These are phyloP conservation scores for Neomorphus geoffroyi DNA, from an alignment of 2,797 vertebrate genomes.

Conservation along the genomic window DNA sequence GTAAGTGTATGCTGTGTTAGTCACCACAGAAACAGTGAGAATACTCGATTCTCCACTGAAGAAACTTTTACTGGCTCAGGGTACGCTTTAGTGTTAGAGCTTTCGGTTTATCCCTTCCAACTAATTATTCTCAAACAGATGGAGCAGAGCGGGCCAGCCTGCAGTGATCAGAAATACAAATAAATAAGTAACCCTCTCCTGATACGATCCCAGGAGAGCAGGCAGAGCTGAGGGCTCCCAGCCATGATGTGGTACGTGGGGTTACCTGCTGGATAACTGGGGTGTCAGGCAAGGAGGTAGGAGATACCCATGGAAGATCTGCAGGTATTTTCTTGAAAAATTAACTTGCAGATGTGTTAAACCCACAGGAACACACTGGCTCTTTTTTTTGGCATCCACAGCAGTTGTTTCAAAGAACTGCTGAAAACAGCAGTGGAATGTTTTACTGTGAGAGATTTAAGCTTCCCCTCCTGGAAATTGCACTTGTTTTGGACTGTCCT, in stretches of 20 bases:
- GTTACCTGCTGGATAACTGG: background rate
- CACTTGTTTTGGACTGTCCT: conserved; percentile 57
- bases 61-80: conserved; percentile 41
- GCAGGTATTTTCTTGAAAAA: background rate
- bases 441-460: conserved; percentile 66
- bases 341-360: conserved; percentile 37
- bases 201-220: background rate
- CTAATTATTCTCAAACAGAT: conserved; percentile 41
- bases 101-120: conserved; percentile 35
- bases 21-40: conserved; percentile 58
- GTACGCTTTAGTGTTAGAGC: background rate
- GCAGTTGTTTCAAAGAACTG: conserved; percentile 63
- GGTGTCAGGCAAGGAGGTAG: background rate
- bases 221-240: background rate
- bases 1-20: conserved; percentile 52
- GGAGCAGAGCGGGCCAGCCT: background rate
- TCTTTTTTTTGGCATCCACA: background rate
- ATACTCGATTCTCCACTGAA: conserved; percentile 11
- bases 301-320: background rate
- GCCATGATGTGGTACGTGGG: rapidly evolving
- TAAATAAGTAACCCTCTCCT: background rate
- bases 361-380: conserved; percentile 18
- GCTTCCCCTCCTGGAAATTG: conserved; percentile 64
- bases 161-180: background rate
- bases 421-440: conserved; percentile 69